Percentiles rank a stretch among this genome's conserved stretches.
Conservation (phyloP, 92 coral and sea anemone genomes). For the Virgularia gustaviana region DNA sequence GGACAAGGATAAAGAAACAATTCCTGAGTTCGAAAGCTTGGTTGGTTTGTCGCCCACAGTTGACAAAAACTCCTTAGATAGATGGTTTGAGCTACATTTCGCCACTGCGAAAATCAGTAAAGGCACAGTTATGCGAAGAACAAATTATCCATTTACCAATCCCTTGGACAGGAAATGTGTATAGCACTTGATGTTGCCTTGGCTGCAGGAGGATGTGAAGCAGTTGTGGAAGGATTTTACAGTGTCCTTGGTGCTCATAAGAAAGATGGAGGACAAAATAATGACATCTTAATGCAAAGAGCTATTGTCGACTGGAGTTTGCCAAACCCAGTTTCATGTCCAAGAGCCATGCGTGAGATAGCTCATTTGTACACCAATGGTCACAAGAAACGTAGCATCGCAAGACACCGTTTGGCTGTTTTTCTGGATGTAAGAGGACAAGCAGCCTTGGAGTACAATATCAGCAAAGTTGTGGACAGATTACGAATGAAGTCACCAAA, state of each 20-base stretch:
- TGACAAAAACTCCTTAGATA: conserved; percentile 10
- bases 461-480: conserved; percentile 19
- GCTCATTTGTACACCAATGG: conserved; percentile 19
- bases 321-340: conserved; percentile 24
- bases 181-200: conserved; percentile 25
- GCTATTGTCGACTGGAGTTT: conserved; percentile 34
- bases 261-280: conserved; percentile 30
- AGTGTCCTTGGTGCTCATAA: conserved; percentile 30
- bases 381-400: not conserved
- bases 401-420: conserved; percentile 6
- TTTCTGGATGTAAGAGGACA: not conserved
- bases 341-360: conserved; percentile 11
- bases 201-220: conserved; percentile 35
- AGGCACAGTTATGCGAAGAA: no score
- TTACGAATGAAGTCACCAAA: not conserved
- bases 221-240: conserved; percentile 29
- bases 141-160: conserved; percentile 1
- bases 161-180: conserved; percentile 38
- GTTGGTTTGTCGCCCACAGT: not conserved
- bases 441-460: not conserved
- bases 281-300: conserved; percentile 13
- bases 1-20: not conserved
- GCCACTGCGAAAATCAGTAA: conserved; percentile 8
- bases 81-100: conserved; percentile 24
- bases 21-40: conserved; percentile 9